Evolutionary conservation across 2,888 invertebrate species (phyloP).

Genomic region (Athalia circularis): DNA sequence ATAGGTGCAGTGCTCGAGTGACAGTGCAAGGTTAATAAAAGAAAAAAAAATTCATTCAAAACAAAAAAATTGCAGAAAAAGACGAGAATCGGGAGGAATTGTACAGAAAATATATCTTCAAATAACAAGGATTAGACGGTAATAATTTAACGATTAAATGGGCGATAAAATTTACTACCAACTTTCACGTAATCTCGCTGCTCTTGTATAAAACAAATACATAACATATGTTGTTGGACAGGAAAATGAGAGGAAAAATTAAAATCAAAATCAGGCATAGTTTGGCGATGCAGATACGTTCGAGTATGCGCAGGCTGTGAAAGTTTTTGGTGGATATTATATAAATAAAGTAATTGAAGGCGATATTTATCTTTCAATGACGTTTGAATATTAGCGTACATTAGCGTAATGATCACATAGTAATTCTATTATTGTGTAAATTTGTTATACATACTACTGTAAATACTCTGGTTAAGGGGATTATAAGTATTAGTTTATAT

Average conservation of each 20-base stretch:
- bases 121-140: no score
- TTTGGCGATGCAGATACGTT: neutral
- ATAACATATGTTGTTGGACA: no score
- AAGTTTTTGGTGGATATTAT: neutral
- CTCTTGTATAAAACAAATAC: neutral
- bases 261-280: neutral
- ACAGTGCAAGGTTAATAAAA: slow-evolving; percentile 3
- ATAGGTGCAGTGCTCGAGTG: slow-evolving; percentile 11
- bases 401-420: neutral
- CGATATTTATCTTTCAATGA: neutral
- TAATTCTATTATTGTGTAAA: slow-evolving; percentile 11
- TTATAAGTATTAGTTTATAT: slow-evolving; percentile 5
- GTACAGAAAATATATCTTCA: neutral
- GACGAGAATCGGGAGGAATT: neutral
- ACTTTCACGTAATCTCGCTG: neutral
- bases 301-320: slow-evolving; percentile 21
- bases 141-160: no score
- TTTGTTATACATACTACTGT: slow-evolving; percentile 23
- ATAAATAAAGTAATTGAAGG: neutral
- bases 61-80: neutral
- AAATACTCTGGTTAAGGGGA: slow-evolving; percentile 29
- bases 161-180: neutral
- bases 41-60: neutral
- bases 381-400: neutral
- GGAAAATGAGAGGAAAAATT: neutral